Percentiles rank a stretch among this genome's conserved stretches.
phyloP scores from a whole-genome alignment of 2,113 vertebrate genomes.

The Sphyrna mokarran region DNA sequence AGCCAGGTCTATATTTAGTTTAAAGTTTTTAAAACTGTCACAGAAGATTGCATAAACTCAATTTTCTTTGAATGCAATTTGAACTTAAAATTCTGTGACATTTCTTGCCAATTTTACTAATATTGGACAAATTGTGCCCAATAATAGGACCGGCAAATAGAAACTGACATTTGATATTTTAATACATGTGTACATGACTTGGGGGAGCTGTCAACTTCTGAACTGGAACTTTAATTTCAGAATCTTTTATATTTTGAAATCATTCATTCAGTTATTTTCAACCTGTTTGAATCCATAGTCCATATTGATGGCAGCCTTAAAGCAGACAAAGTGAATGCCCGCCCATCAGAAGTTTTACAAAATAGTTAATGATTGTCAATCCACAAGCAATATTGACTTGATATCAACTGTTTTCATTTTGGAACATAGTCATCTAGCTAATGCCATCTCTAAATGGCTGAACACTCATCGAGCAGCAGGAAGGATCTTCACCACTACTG shows the following conservation, averaged over 20 bases:
- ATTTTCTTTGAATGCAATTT: neutral
- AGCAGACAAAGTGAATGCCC: too few relatives aligned
- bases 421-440: too few relatives aligned
- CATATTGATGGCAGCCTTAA: too few relatives aligned
- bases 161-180: too few relatives aligned
- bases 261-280: neutral
- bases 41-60: neutral
- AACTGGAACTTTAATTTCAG: neutral
- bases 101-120: neutral
- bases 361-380: too few relatives aligned
- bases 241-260: neutral
- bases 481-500: too few relatives aligned
- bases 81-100: neutral
- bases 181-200: neutral
- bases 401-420: too few relatives aligned
- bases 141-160: neutral
- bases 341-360: too few relatives aligned
- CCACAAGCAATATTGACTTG: too few relatives aligned
- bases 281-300: neutral
- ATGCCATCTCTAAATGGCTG: too few relatives aligned
- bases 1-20: neutral
- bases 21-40: neutral
- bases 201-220: neutral
- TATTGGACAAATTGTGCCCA: neutral
- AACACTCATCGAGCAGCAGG: too few relatives aligned